These are phyloP conservation scores for Cydia fagiglandana DNA, from an alignment of 1,140 invertebrate genomes.

Conservation along the genomic window DNA sequence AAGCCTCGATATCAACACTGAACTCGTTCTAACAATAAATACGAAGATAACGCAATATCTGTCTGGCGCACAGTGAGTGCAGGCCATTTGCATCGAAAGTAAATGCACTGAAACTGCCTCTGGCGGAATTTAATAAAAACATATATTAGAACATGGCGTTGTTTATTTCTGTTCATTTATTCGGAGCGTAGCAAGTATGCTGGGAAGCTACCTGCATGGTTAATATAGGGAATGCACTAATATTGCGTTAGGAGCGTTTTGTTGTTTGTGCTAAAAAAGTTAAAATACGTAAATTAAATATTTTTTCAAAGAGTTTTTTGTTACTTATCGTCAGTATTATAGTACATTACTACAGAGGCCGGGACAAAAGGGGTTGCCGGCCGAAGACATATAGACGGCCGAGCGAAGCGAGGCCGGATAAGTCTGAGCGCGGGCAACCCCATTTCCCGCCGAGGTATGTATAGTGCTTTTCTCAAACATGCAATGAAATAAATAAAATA, in stretches of 20 bases:
- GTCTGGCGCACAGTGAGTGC: constrained; percentile 57
- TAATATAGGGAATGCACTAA: neutral
- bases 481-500: no score
- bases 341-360: no score
- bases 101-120: constrained; percentile 63
- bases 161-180: constrained; percentile 47
- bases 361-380: no score
- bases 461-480: no score
- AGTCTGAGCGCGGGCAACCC: no score
- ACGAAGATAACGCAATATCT: constrained; percentile 66
- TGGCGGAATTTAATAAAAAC: constrained; percentile 76
- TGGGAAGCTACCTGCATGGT: neutral
- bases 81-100: constrained; percentile 51
- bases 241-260: neutral
- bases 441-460: no score
- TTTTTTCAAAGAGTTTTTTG: neutral
- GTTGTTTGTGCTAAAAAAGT: neutral
- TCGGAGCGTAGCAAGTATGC: neutral
- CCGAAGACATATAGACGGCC: no score
- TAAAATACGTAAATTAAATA: neutral
- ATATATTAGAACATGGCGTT: constrained; percentile 56
- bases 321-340: no score
- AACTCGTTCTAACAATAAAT: constrained; percentile 62
- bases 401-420: no score
- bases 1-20: constrained; percentile 41